Conservation (phyloP, 2,113 vertebrate genomes). For the Pteruthius melanotis region DNA sequence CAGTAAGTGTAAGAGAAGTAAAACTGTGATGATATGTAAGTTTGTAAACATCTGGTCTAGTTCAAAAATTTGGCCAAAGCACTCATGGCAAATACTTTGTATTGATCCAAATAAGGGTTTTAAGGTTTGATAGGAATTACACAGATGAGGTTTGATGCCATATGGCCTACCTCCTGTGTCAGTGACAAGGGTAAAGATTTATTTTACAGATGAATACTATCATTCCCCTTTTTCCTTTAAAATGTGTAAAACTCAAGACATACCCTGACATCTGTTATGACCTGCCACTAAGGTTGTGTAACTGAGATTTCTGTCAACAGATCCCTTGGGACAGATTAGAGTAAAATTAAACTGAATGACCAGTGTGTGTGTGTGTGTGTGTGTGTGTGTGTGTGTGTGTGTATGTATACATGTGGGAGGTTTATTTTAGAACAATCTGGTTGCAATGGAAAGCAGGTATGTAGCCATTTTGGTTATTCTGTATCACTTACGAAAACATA, state of each 20-base stretch:
- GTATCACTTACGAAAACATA: not conserved
- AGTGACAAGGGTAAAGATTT: not conserved
- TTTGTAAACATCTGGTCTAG: not conserved
- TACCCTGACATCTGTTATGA: not conserved
- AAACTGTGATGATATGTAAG: not conserved
- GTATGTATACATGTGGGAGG: not conserved
- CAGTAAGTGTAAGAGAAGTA: not conserved
- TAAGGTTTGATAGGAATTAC: not conserved
- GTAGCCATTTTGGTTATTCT: not conserved
- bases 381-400: accelerated
- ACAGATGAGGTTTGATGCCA: not conserved
- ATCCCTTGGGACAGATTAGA: not conserved
- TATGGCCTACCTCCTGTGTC: not conserved
- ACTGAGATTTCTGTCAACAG: not conserved
- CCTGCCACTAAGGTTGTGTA: not conserved
- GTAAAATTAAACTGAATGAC: not conserved
- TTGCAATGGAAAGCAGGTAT: not conserved
- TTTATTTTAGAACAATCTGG: not conserved
- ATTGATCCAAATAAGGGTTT: not conserved
- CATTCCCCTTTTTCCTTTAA: not conserved
- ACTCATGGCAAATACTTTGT: not conserved
- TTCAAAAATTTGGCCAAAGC: not conserved
- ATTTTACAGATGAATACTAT: not conserved
- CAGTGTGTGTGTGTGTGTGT: accelerated
- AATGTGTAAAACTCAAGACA: not conserved